Evolutionary conservation across 2,113 vertebrate species (phyloP).

Genomic region (Junco hyemalis): DNA sequence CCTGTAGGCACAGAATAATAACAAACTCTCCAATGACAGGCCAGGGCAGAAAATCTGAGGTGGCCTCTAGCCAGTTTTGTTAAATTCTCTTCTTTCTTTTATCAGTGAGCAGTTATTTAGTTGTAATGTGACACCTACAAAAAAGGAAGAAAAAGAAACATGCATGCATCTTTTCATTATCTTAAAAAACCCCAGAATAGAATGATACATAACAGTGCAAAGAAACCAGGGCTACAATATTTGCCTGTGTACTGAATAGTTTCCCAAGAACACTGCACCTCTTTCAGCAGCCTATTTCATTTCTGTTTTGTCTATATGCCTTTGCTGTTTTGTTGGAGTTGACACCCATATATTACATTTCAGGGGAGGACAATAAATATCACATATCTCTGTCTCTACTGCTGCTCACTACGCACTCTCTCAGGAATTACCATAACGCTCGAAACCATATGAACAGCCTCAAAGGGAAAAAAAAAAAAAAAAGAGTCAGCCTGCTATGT

Average conservation of each 20-base stretch:
- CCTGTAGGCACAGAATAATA: neutral
- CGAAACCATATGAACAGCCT: neutral
- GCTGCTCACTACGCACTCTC: neutral
- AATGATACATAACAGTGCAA: neutral
- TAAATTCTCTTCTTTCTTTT: neutral
- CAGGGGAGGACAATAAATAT: slow-evolving; percentile 8
- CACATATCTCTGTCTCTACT: neutral
- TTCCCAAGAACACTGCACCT: neutral
- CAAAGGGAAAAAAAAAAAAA: neutral
- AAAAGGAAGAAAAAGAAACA: neutral
- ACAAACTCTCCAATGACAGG: neutral
- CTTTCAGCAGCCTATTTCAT: neutral
- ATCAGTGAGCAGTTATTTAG: neutral
- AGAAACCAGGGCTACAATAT: neutral
- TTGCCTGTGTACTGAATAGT: neutral
- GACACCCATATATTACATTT: neutral
- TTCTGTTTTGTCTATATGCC: neutral
- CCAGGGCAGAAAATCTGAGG: neutral
- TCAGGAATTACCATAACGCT: neutral
- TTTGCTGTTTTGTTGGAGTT: neutral
- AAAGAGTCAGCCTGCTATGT: neutral
- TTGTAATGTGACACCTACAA: neutral
- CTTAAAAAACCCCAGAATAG: neutral
- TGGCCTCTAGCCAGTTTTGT: neutral
- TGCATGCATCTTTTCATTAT: neutral